These are phyloP conservation scores for Omphaloscelis lunosa DNA, from an alignment of 2,888 invertebrate species.

Conservation along the genomic window DNA sequence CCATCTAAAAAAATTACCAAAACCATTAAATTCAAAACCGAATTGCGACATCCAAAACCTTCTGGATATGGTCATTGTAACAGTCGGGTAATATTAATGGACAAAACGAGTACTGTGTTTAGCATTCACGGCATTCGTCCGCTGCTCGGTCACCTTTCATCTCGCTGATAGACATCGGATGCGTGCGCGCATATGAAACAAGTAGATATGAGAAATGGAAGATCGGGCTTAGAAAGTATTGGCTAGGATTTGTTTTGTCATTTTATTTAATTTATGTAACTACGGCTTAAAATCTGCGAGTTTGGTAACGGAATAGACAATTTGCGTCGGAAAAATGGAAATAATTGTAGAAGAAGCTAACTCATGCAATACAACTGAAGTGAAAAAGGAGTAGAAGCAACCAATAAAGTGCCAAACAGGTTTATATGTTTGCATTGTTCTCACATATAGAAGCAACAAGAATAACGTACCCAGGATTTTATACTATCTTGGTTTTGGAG, in stretches of 20 bases:
- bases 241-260: constrained; percentile 37
- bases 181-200: constrained; percentile 70
- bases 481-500: too few species aligned
- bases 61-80: constrained; percentile 58
- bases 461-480: too few species aligned
- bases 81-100: constrained; percentile 63
- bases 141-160: constrained; percentile 73
- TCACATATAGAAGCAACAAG: too few species aligned
- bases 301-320: background rate
- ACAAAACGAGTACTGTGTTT: constrained; percentile 63
- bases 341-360: background rate
- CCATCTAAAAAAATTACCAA: background rate
- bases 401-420: too few species aligned
- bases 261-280: constrained; percentile 40
- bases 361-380: background rate
- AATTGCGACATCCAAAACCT: constrained; percentile 57
- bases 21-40: constrained; percentile 20
- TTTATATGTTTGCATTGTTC: too few species aligned
- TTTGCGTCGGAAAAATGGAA: background rate
- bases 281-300: background rate
- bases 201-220: constrained; percentile 66
- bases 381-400: background rate
- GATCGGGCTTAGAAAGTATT: constrained; percentile 57
- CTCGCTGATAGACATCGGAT: constrained; percentile 71
- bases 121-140: constrained; percentile 59